Base-by-base conservation (phyloP, 2,113 vertebrate genomes). In the Myrmecobius fasciatus region DNA sequence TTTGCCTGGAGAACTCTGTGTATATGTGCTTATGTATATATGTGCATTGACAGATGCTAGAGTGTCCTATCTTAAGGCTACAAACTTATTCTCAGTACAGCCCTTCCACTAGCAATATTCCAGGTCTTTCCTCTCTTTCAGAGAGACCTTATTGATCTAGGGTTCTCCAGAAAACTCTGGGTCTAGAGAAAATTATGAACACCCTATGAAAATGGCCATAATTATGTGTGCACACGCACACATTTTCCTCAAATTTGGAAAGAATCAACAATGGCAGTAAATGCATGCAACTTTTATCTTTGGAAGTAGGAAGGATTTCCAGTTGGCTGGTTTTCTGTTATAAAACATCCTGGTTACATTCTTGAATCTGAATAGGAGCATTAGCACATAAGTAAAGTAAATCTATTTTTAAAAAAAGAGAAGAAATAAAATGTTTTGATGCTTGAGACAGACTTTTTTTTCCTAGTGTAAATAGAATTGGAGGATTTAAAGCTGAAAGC, bases 231-330 rank as follows among this genome's bases (percentile, higher is more conserved):
- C 10, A 12, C 28, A 31, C 56, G 20, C 12, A 26, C 53, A 43
- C n/a, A 83, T 83, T 93, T 98, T 96, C 96, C 54, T 56, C 95
- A 56, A 91, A 96, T 97, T 98, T 98, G 92, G 94, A 97, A 98
- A 98, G 67, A 95, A 95, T 96, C 97, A 97, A 95, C 95, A 96
- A 94, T 93, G 96, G 96, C 95, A 97, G 97, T 96, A 97, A 98
- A 97, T 95, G 94, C 97, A 97, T 93, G 54, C 31, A 98, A 89
- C 52, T 67, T 97, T 98, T 98, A 98, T 97, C 97, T 98, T 97
- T 96, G 93, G 96, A 98, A 98, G 97, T 98, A 98, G 97, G 96
- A 98, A 98, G 96, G 94, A 98, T 98, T 98, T 98, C 97, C 97
- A 98, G 95, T 98, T 98, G 96, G 97, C 95, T 98, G 96, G 26